These are phyloP conservation scores for Rhagonycha fulva DNA, from an alignment of 2,888 invertebrate genomes.

Conservation along the genomic window DNA sequence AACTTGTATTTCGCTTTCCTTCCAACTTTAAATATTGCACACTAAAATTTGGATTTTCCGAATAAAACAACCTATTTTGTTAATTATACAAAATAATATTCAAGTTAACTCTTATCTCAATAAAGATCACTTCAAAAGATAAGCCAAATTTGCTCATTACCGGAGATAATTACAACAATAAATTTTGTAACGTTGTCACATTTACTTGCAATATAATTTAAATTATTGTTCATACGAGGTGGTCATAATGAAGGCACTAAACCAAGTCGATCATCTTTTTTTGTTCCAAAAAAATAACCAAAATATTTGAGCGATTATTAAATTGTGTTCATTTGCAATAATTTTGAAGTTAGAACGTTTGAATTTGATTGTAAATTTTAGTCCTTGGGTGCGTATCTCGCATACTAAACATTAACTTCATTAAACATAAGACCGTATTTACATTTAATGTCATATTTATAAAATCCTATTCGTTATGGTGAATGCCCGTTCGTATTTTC, in stretches of 20 bases:
- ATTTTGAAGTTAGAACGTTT: not conserved
- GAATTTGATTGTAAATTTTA: not conserved
- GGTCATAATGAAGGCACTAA: not conserved
- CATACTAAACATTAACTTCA: not conserved
- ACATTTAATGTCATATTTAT: conserved; percentile 19
- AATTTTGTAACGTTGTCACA: not conserved
- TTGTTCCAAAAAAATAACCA: not conserved
- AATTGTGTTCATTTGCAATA: not conserved
- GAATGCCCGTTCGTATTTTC: conserved; percentile 23
- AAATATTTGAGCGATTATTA: not conserved
- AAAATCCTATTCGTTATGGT: conserved; percentile 26
- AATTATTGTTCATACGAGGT: not conserved
- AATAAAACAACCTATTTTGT: not conserved
- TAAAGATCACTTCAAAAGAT: not conserved
- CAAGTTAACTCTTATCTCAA: not conserved
- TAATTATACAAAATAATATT: not conserved
- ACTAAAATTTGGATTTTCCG: not conserved
- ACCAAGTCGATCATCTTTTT: not conserved
- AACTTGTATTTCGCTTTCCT: not conserved
- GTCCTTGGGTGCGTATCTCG: not conserved
- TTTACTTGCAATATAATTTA: not conserved
- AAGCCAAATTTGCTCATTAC: not conserved
- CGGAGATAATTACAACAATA: not conserved
- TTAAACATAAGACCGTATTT: not conserved
- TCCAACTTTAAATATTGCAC: not conserved